These are phyloP conservation scores for Chrysemys picta DNA, from an alignment of 2,113 vertebrate species.

Conservation along the genomic window DNA sequence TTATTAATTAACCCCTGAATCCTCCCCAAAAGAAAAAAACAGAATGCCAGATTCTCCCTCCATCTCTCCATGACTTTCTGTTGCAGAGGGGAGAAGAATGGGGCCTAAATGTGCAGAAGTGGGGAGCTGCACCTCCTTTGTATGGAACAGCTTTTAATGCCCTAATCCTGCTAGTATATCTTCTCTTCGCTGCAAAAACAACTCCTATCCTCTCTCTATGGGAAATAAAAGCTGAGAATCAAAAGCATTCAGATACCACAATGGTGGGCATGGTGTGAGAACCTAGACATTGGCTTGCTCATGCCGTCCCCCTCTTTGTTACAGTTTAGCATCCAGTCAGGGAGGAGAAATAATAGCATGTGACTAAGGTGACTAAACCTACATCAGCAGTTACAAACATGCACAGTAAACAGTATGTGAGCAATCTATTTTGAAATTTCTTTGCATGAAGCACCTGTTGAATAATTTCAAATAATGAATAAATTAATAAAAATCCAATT, in stretches of 20 bases:
- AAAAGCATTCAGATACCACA: neutral
- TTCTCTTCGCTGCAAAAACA: neutral
- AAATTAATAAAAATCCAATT: neutral
- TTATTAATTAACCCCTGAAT: constrained; percentile 15
- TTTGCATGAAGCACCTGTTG: neutral
- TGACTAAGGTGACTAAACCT: neutral
- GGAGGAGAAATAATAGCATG: neutral
- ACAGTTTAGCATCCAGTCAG: neutral
- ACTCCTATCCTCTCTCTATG: neutral
- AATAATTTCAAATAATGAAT: neutral
- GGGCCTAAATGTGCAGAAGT: neutral
- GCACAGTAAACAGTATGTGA: neutral
- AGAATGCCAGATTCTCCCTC: neutral
- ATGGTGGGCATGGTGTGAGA: neutral
- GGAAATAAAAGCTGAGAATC: neutral
- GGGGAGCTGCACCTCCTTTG: neutral
- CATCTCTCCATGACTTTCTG: neutral
- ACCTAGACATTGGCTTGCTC: neutral
- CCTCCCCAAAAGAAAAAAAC: constrained; percentile 26
- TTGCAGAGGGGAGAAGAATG: neutral
- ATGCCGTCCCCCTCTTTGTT: neutral
- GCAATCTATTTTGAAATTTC: neutral
- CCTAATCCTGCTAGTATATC: neutral
- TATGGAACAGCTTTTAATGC: neutral
- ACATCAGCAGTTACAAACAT: neutral